These are phyloP conservation scores for Drosophila mulleri DNA, from an alignment of 2,888 invertebrate genomes.

Conservation along the genomic window DNA sequence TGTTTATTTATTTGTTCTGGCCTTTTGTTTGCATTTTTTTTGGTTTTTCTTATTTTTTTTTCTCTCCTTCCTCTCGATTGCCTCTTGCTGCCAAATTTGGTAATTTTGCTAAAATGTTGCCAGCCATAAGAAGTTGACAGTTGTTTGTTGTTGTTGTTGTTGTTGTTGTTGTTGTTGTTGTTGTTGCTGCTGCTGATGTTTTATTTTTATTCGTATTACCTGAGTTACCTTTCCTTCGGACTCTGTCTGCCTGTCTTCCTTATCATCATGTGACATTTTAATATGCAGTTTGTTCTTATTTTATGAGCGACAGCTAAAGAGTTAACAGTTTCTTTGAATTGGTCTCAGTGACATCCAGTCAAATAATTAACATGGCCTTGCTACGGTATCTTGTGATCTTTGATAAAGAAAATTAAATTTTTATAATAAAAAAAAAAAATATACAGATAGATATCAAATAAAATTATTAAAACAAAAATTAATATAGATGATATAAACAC, in stretches of 20 bases:
- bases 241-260: slow-evolving; percentile 40
- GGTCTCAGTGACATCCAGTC: background rate
- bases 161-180: slow-evolving; percentile 36
- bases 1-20: slow-evolving; percentile 73
- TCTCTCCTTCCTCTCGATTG: slow-evolving; percentile 14
- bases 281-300: slow-evolving; percentile 68
- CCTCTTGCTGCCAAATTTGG: slow-evolving; percentile 58
- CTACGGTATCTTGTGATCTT: background rate
- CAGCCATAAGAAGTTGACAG: slow-evolving; percentile 43
- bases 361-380: background rate
- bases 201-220: slow-evolving; percentile 38
- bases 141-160: slow-evolving; percentile 31
- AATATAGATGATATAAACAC: no score
- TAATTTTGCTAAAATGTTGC: slow-evolving; percentile 48
- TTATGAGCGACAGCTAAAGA: slow-evolving; percentile 30
- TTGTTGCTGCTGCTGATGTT: slow-evolving; percentile 2
- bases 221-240: slow-evolving; percentile 23
- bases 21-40: slow-evolving; percentile 25
- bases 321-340: slow-evolving; percentile 1
- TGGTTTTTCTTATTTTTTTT: slow-evolving; percentile 9
- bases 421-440: background rate
- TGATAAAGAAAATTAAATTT: background rate
- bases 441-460: no score
- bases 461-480: no score
- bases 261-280: slow-evolving; percentile 64